Conservation (phyloP, 2,113 vertebrate species). For the Crocuta crocuta region DNA sequence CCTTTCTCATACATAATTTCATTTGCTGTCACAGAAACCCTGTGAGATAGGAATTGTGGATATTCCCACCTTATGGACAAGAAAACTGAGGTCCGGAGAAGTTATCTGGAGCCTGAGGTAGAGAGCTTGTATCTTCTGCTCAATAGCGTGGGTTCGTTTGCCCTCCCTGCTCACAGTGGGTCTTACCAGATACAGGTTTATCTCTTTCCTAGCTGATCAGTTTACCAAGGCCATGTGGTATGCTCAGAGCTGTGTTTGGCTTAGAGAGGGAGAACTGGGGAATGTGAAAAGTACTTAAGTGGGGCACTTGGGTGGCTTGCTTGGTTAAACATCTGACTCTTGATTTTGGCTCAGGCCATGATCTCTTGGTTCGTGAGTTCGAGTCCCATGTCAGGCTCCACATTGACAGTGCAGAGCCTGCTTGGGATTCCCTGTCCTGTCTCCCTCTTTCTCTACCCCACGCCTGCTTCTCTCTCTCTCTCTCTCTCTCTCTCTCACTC, state of each 20-base stretch:
- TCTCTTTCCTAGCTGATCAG: not conserved
- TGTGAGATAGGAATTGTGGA: not conserved
- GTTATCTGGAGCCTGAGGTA: not conserved
- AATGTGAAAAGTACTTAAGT: not conserved
- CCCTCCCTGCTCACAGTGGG: fast-evolving
- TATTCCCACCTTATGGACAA: not conserved
- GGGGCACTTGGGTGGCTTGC: no score
- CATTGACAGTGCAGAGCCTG: no score
- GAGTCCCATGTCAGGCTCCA: no score
- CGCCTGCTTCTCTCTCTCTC: no score
- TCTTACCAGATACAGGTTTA: not conserved
- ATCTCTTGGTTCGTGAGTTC: no score
- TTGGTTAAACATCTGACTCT: no score
- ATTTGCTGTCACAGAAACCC: not conserved
- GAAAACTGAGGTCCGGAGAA: not conserved
- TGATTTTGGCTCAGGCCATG: no score
- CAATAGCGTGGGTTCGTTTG: not conserved
- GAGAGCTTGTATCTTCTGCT: not conserved
- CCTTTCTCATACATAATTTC: not conserved
- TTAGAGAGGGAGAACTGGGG: not conserved
- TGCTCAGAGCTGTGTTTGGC: not conserved
- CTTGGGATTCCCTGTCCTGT: no score
- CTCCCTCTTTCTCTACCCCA: no score
- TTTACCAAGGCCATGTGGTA: not conserved
- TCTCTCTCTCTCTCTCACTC: no score